phyloP scores from a whole-genome alignment of 2,888 invertebrate genomes.

The Lampropteryx suffumata region DNA sequence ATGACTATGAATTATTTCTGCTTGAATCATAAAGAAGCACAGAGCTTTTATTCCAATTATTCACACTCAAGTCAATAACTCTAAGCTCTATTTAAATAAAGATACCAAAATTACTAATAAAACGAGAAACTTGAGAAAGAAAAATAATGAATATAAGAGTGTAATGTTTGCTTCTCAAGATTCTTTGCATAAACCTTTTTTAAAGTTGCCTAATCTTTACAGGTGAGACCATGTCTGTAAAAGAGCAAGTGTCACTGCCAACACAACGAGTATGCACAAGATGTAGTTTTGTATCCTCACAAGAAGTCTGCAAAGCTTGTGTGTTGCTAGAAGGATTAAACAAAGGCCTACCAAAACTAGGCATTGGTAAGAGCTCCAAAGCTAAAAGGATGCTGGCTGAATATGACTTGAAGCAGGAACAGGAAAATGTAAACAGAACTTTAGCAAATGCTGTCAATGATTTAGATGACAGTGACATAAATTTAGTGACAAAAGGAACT shows the following conservation, averaged over 20 bases:
- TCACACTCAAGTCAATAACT: no score
- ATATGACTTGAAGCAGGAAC: constrained; percentile 54
- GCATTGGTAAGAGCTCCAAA: constrained; percentile 95
- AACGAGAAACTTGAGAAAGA: no score
- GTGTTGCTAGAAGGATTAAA: constrained; percentile 97
- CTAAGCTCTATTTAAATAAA: no score
- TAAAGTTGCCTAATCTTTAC: constrained; percentile 39
- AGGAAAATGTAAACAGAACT: constrained; percentile 41
- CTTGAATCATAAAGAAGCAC: no score
- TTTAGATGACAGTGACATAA: constrained; percentile 44
- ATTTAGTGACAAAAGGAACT: constrained; percentile 39
- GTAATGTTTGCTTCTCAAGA: no score
- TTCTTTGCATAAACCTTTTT: no score
- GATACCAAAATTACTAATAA: no score
- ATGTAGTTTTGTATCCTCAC: constrained; percentile 96
- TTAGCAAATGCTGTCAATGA: constrained; percentile 48
- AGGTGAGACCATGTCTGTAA: constrained; percentile 93
- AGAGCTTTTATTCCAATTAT: no score
- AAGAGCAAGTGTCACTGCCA: constrained; percentile 92
- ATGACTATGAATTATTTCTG: no score
- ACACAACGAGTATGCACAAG: constrained; percentile 89
- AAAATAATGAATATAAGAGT: no score
- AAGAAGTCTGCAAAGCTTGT: constrained; percentile 98
- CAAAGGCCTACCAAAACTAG: constrained; percentile 93
- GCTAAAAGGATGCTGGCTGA: constrained; percentile 86